Percentiles rank a stretch among this genome's conserved stretches.
Conservation (phyloP, 2,888 invertebrate species). For the Papilio elwesi region DNA sequence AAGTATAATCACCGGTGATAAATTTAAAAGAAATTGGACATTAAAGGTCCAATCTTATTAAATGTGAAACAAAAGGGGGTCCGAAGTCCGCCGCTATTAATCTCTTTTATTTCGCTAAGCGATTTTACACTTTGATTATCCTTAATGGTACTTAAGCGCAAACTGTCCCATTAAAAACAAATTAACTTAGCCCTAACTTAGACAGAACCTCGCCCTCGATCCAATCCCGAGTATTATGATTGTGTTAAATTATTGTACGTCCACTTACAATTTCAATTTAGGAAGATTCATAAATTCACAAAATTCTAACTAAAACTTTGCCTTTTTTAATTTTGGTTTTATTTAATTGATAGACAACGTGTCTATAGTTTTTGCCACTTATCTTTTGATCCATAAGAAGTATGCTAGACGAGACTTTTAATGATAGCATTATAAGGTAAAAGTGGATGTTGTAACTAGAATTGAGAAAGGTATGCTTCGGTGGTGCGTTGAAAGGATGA, state of each 20-base stretch:
- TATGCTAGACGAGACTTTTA: too few species aligned
- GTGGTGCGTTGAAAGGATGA: too few species aligned
- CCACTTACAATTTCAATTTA: slow-evolving; percentile 11
- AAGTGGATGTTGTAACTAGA: too few species aligned
- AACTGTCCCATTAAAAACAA: slow-evolving; percentile 36
- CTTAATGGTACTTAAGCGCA: slow-evolving; percentile 34
- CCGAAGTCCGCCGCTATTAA: slow-evolving; percentile 19
- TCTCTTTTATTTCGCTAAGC: slow-evolving; percentile 34
- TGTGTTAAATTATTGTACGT: slow-evolving; percentile 19
- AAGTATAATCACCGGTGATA: slow-evolving; percentile 13
- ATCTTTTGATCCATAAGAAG: background rate
- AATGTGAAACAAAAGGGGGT: slow-evolving; percentile 21
- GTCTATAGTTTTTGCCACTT: background rate
- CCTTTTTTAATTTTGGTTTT: background rate
- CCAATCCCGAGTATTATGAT: slow-evolving; percentile 17
- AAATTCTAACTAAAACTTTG: slow-evolving; percentile 1
- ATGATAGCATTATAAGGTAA: too few species aligned
- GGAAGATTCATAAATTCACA: slow-evolving; percentile 5
- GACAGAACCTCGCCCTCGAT: slow-evolving; percentile 1
- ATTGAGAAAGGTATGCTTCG: too few species aligned
- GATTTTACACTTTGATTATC: slow-evolving; percentile 36
- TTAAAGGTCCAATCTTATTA: slow-evolving; percentile 20
- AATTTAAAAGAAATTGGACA: slow-evolving; percentile 8
- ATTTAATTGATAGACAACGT: background rate
- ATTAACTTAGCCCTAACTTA: slow-evolving; percentile 31